Base-by-base conservation (phyloP, 2,113 vertebrate species). In the Ascaphus truei region DNA sequence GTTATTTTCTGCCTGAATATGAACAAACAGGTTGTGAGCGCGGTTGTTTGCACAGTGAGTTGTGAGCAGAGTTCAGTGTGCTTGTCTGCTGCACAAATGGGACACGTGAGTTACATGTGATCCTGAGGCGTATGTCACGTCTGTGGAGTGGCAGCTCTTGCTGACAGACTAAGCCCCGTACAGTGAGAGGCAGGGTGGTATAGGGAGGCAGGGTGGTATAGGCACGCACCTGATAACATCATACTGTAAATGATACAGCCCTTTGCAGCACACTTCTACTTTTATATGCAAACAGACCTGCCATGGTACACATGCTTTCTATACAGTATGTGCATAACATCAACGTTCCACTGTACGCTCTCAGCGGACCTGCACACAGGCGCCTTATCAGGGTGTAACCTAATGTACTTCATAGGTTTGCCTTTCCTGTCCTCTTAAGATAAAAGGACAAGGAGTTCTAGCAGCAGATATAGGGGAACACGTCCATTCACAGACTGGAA, bases 391-490 rank as follows among this genome's bases (percentile, higher is more conserved):
- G 63, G 63, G 63, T 55, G 63, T 55, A 66, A 55, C 63, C 22
- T 51, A 66, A 37, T 55, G 63, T 66, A 55, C 36, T 55, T 43
- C 41, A 20, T 51, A 60, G 57, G 67, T 31, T 71, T 71, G 56
- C 18, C 57, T 71, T 71, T 69, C 66, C 66, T 69, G 65, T 58
- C 31, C 41, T 50, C 26, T 45, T 60, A 51, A 50, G 56, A 60
- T 60, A 71, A 52, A 29, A 50, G 39, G 47, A 27, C 29, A 48
- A 50, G 34, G 33, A 30, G 48, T 34, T 30, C 13, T 8, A 27
- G 34, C 65, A 29, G 25, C 37, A 59, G 30, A 57, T 16, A 67
- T n/a, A n/a, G n/a, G n/a, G n/a, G n/a, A n/a, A n/a, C n/a, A n/a
- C n/a, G n/a, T n/a, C n/a, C n/a, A n/a, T n/a, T n/a, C n/a, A n/a